Percentiles rank a stretch among this genome's conserved stretches.
Evolutionary conservation across 2,888 invertebrate genomes (phyloP).

Genomic region (Brenthis daphne): DNA sequence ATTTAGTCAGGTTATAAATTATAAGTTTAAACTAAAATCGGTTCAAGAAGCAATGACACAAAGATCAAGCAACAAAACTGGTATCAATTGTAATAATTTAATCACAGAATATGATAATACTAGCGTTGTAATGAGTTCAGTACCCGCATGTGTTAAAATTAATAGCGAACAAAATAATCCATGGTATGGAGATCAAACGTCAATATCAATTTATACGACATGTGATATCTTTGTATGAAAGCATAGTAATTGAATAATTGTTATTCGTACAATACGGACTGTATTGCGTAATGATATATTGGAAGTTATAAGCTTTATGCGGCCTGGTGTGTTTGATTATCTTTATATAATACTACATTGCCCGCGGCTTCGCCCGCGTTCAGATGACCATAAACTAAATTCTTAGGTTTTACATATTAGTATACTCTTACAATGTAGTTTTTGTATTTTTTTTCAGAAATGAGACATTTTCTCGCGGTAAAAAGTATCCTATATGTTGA

Average conservation of each 20-base stretch:
- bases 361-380: too few species aligned
- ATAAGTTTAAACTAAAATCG: too few species aligned
- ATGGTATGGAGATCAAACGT: slow-evolving; percentile 57
- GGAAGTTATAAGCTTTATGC: slow-evolving; percentile 4
- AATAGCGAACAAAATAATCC: slow-evolving; percentile 35
- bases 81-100: slow-evolving; percentile 20
- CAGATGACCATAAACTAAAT: too few species aligned
- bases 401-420: too few species aligned
- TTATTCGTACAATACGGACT: slow-evolving; percentile 47
- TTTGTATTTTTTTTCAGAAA: too few species aligned
- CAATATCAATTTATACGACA: slow-evolving; percentile 63
- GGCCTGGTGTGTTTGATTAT: background rate
- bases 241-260: slow-evolving; percentile 61
- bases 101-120: slow-evolving; percentile 15
- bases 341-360: too few species aligned
- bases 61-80: background rate
- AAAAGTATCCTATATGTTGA: too few species aligned
- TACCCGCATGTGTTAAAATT: slow-evolving; percentile 39
- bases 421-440: too few species aligned
- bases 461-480: too few species aligned
- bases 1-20: too few species aligned
- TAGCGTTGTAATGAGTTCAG: slow-evolving; percentile 30
- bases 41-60: too few species aligned
- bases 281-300: slow-evolving; percentile 35
- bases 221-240: slow-evolving; percentile 51